Conservation (phyloP, 1,140 invertebrate genomes). For the Asbolus verrucosus region DNA sequence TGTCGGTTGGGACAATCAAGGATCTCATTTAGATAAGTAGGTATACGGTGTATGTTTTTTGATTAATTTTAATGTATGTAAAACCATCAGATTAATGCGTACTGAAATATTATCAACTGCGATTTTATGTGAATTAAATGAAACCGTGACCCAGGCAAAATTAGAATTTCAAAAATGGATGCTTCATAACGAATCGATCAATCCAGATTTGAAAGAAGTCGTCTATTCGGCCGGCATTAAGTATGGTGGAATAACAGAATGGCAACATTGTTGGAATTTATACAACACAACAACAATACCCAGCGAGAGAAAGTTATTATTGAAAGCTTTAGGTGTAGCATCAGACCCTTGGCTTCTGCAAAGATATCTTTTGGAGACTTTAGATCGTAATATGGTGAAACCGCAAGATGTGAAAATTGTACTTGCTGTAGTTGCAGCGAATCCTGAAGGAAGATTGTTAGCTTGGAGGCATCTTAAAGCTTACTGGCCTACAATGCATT, state of each 20-base stretch:
- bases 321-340: slow-evolving; percentile 78
- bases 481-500: slow-evolving; percentile 77
- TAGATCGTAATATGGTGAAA: slow-evolving; percentile 75
- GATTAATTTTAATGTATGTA: background rate
- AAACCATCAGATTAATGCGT: slow-evolving; percentile 59
- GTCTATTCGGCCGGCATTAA: slow-evolving; percentile 80
- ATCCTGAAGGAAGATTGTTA: slow-evolving; percentile 77
- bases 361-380: slow-evolving; percentile 72
- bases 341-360: slow-evolving; percentile 80
- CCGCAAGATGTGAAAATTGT: slow-evolving; percentile 78
- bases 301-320: slow-evolving; percentile 76
- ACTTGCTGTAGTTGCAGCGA: slow-evolving; percentile 76
- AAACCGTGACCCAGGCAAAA: slow-evolving; percentile 74
- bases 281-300: slow-evolving; percentile 77
- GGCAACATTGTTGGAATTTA: slow-evolving; percentile 80
- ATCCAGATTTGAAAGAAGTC: slow-evolving; percentile 78
- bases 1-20: slow-evolving; percentile 77
- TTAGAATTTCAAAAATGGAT: slow-evolving; percentile 76
- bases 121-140: slow-evolving; percentile 72
- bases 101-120: slow-evolving; percentile 66
- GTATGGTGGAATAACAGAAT: slow-evolving; percentile 78
- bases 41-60: slow-evolving; percentile 11
- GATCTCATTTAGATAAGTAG: slow-evolving; percentile 76
- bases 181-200: slow-evolving; percentile 69
- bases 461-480: slow-evolving; percentile 84